Conservation (phyloP, 2,888 invertebrate species). For the Andrena fulva region DNA sequence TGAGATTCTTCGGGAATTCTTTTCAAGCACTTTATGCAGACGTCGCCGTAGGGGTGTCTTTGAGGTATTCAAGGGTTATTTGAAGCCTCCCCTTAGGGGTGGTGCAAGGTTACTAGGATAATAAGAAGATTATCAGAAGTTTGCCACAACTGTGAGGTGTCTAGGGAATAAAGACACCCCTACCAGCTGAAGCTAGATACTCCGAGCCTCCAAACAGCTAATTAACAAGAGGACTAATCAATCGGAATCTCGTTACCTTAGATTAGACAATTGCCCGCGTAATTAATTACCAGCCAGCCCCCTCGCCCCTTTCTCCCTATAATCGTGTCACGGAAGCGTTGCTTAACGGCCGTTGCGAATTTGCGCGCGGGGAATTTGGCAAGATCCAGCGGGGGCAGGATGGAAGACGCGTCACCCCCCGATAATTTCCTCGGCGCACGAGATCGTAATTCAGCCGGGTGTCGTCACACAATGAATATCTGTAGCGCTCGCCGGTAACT, state of each 20-base stretch:
- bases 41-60: background rate
- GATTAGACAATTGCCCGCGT: constrained; percentile 9
- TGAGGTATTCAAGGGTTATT: background rate
- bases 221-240: no score
- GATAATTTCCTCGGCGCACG: constrained; percentile 57
- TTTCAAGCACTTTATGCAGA: background rate
- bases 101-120: no score
- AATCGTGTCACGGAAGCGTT: background rate
- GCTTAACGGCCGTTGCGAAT: constrained; percentile 27
- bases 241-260: no score
- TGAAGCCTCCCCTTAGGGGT: no score
- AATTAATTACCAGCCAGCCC: constrained; percentile 11
- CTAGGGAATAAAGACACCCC: no score
- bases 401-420: constrained; percentile 41
- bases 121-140: no score
- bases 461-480: constrained; percentile 73
- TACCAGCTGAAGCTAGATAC: no score
- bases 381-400: constrained; percentile 35
- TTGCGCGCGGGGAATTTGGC: constrained; percentile 54
- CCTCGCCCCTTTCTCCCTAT: background rate
- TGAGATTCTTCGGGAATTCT: background rate
- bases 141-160: no score
- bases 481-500: constrained; percentile 68
- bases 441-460: constrained; percentile 67
- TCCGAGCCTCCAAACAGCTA: no score